Conservation (phyloP, 2,888 invertebrate genomes). For the Agonopterix subpropinquella region DNA sequence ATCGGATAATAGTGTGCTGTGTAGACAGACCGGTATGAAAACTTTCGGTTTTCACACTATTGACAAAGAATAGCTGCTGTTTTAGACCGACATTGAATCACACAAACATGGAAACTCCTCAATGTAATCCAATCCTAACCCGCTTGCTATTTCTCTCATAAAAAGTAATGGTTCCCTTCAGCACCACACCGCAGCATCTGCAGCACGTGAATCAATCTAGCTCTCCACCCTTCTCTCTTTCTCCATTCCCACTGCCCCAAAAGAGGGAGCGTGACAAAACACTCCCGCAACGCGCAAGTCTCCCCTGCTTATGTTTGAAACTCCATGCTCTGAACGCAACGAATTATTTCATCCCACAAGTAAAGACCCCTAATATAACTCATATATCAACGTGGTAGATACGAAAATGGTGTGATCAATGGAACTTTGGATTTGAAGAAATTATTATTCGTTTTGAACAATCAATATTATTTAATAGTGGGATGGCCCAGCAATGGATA, state of each 20-base stretch:
- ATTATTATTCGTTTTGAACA: slow-evolving; percentile 39
- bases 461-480: slow-evolving; percentile 47
- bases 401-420: slow-evolving; percentile 6
- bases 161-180: slow-evolving; percentile 6
- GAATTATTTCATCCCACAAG: too few relatives aligned
- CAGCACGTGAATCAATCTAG: slow-evolving; percentile 57
- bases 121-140: too few relatives aligned
- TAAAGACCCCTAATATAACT: slow-evolving; percentile 9
- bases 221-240: slow-evolving; percentile 31
- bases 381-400: too few relatives aligned
- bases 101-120: background rate
- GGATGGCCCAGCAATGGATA: background rate
- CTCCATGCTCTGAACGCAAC: too few relatives aligned
- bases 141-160: too few relatives aligned
- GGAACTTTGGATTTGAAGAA: slow-evolving; percentile 21
- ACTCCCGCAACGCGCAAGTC: slow-evolving; percentile 53
- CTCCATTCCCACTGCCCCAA: slow-evolving; percentile 15
- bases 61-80: background rate
- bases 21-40: background rate
- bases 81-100: background rate
- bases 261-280: slow-evolving; percentile 28
- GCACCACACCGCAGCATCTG: slow-evolving; percentile 18
- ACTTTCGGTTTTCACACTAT: background rate
- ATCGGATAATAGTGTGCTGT: background rate
- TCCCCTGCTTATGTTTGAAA: slow-evolving; percentile 25